Conservation (phyloP, 2,888 invertebrate genomes). For the Zonitis immaculata region DNA sequence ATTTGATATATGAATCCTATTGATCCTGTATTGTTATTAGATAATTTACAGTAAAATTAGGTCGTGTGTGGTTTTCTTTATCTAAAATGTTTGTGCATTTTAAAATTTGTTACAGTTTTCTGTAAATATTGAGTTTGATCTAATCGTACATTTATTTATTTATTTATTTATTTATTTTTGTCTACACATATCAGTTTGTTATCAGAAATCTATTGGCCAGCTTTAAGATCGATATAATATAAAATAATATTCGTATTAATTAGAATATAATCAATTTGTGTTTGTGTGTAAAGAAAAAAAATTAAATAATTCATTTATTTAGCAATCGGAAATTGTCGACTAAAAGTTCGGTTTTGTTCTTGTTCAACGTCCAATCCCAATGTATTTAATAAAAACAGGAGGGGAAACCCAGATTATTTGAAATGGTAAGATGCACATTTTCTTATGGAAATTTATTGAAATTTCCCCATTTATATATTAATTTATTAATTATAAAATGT, state of each 20-base stretch:
- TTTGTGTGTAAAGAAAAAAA: too few species aligned
- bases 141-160: constrained; percentile 9
- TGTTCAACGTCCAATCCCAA: constrained; percentile 23
- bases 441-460: constrained; percentile 1
- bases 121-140: constrained; percentile 6
- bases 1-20: too few species aligned
- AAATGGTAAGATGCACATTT: constrained; percentile 22
- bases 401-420: constrained; percentile 24
- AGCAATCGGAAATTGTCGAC: constrained; percentile 6
- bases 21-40: too few species aligned
- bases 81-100: too few species aligned
- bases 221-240: constrained; percentile 7
- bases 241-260: constrained; percentile 3
- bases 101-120: constrained; percentile 6
- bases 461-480: constrained; percentile 3
- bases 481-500: background rate
- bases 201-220: constrained; percentile 14
- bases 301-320: constrained; percentile 12
- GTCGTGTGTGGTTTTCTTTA: too few species aligned
- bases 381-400: constrained; percentile 13
- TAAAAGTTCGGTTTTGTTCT: constrained; percentile 6
- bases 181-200: constrained; percentile 10
- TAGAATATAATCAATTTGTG: constrained; percentile 4
- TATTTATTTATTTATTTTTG: background rate
- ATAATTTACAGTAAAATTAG: too few species aligned